phyloP scores from a whole-genome alignment of 2,113 vertebrate genomes.

The Channa argus region DNA sequence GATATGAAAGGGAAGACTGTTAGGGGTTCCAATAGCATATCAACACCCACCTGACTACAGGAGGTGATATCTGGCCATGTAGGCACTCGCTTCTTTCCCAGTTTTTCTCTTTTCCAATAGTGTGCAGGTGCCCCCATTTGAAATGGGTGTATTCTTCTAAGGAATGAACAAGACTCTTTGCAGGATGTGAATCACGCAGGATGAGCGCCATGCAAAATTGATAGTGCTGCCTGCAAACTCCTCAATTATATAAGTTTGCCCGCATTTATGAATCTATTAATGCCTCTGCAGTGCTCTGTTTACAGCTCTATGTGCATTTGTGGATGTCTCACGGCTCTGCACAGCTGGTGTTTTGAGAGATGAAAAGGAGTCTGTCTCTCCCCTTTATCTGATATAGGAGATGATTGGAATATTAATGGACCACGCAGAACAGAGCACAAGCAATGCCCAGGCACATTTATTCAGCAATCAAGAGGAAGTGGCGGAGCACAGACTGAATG shows the following conservation, averaged over 20 bases:
- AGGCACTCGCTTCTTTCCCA: conserved; percentile 46
- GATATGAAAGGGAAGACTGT: conserved; percentile 68
- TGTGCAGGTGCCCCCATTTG: conserved; percentile 36
- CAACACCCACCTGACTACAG: conserved; percentile 69
- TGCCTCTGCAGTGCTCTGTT: conserved; percentile 66
- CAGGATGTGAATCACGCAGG: conserved; percentile 69
- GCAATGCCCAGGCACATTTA: conserved; percentile 62
- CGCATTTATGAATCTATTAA: conserved; percentile 61
- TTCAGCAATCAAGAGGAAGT: conserved; percentile 56
- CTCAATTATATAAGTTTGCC: conserved; percentile 75
- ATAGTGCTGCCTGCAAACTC: conserved; percentile 66
- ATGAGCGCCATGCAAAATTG: conserved; percentile 70
- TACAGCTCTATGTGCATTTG: conserved; percentile 63
- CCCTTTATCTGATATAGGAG: conserved; percentile 71
- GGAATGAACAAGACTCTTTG: conserved; percentile 42
- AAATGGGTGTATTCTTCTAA: conserved; percentile 35
- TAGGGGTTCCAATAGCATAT: conserved; percentile 61
- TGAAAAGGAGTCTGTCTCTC: conserved; percentile 77
- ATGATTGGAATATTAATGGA: conserved; percentile 80
- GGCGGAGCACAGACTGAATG: conserved; percentile 40
- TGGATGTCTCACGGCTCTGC: conserved; percentile 69
- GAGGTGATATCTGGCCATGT: conserved; percentile 60
- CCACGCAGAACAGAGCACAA: conserved; percentile 50
- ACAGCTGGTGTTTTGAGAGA: conserved; percentile 80
- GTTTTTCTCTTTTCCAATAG: conserved; percentile 13